Percentiles rank a stretch among this genome's conserved stretches.
Conservation (phyloP, 1,140 invertebrate species). For the Sminthurides bifidus region DNA sequence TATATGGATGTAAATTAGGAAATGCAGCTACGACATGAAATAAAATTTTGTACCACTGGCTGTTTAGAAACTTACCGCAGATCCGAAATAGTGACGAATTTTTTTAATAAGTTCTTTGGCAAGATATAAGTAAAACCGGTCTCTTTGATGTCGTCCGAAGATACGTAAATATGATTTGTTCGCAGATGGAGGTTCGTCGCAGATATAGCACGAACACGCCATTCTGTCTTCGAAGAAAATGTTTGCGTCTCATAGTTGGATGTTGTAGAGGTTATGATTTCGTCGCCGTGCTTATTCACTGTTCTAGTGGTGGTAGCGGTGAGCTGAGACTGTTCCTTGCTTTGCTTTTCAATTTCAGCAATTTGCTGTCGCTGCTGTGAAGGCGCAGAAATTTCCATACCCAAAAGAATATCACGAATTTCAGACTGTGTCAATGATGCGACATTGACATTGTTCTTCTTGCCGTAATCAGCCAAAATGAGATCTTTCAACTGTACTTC, state of each 20-base stretch:
- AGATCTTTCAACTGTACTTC: slow-evolving; percentile 97
- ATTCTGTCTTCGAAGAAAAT: slow-evolving; percentile 97
- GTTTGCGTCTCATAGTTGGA: slow-evolving; percentile 98
- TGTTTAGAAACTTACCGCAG: slow-evolving; percentile 46
- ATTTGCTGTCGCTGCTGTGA: slow-evolving; percentile 98
- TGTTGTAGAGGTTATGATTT: slow-evolving; percentile 97
- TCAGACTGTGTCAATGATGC: slow-evolving; percentile 97
- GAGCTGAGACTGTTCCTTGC: slow-evolving; percentile 95
- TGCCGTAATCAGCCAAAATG: slow-evolving; percentile 97
- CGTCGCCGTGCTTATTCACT: slow-evolving; percentile 98
- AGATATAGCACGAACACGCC: slow-evolving; percentile 94
- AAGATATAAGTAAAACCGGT: slow-evolving; percentile 98
- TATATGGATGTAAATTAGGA: neutral
- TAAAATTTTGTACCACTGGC: neutral
- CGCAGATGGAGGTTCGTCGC: slow-evolving; percentile 95
- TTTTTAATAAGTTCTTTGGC: slow-evolving; percentile 97
- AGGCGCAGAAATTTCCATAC: slow-evolving; percentile 99
- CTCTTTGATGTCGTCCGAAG: slow-evolving; percentile 98
- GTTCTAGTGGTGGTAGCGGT: slow-evolving; percentile 96
- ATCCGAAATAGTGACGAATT: slow-evolving; percentile 99
- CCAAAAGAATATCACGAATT: slow-evolving; percentile 97
- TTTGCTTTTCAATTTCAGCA: slow-evolving; percentile 99
- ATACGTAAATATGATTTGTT: slow-evolving; percentile 99
- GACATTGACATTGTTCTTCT: slow-evolving; percentile 99
- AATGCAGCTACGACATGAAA: slow-evolving; percentile 3